A percentile compares a stretch with the other conserved stretches of the same genome.
Evolutionary conservation across 2,888 invertebrate genomes (phyloP).

Genomic region (Criorhina ranunculi): DNA sequence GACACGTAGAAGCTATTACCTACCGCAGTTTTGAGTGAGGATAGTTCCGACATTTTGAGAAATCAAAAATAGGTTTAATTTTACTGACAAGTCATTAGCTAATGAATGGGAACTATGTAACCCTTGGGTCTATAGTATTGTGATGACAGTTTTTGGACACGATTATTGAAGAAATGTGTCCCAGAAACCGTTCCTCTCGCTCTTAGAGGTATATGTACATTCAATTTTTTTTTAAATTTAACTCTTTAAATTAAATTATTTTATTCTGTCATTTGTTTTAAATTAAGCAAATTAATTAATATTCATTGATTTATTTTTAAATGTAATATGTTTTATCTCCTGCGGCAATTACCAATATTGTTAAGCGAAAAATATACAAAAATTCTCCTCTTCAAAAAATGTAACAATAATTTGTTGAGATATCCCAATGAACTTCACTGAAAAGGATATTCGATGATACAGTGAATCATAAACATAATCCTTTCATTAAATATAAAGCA

Average conservation of each 20-base stretch:
- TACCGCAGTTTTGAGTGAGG: slow-evolving; percentile 29
- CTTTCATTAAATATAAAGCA: slow-evolving; percentile 65
- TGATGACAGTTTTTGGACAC: too few relatives aligned
- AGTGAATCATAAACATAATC: slow-evolving; percentile 60
- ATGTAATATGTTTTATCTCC: neutral
- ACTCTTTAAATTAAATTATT: neutral
- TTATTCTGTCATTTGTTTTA: neutral
- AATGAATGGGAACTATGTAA: neutral
- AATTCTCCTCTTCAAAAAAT: neutral
- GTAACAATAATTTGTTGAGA: slow-evolving; percentile 1
- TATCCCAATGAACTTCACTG: slow-evolving; percentile 16
- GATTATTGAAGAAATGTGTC: too few relatives aligned
- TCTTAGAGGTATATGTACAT: too few relatives aligned
- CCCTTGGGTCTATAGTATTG: too few relatives aligned
- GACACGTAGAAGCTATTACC: slow-evolving; percentile 8
- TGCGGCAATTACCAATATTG: slow-evolving; percentile 9
- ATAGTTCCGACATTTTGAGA: slow-evolving; percentile 31
- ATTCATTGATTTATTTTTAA: neutral
- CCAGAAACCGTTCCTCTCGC: too few relatives aligned
- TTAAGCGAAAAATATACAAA: slow-evolving; percentile 2
- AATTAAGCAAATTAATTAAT: slow-evolving; percentile 30
- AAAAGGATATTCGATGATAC: slow-evolving; percentile 17
- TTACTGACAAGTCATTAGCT: neutral
- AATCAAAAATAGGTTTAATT: slow-evolving; percentile 1
- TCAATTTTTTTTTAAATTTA: slow-evolving; percentile 1